A percentile compares a stretch with the other conserved stretches of the same genome.
Conservation (phyloP, 2,113 vertebrate species). For the rabbit (Oryctolagus cuniculus) region DNA sequence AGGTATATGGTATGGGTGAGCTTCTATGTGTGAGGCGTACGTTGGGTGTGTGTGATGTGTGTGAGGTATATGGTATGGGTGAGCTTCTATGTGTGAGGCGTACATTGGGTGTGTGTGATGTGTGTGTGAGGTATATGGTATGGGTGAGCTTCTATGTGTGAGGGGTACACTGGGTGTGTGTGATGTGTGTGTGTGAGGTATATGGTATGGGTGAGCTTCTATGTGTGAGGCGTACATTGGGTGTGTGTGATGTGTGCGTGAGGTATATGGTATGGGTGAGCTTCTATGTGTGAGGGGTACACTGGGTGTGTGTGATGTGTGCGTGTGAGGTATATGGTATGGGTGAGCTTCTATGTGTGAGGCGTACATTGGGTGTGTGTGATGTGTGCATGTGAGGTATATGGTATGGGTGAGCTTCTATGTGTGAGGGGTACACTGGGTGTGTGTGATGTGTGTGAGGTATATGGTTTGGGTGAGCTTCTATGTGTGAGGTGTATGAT, state of each 20-base stretch:
- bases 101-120: not conserved
- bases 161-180: too few species aligned
- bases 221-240: not conserved
- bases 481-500: too few species aligned
- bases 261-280: not conserved
- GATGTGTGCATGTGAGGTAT: not conserved
- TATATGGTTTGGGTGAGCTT: too few species aligned
- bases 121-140: not conserved
- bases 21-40: fast-evolving
- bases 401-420: not conserved
- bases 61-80: not conserved
- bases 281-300: fast-evolving
- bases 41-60: not conserved
- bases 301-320: too few species aligned
- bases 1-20: not conserved
- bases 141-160: too few species aligned
- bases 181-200: not conserved
- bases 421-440: not conserved
- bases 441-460: too few species aligned
- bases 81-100: not conserved
- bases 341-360: too few species aligned
- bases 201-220: not conserved
- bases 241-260: not conserved
- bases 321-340: not conserved
- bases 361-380: not conserved